A percentile compares a stretch with the other conserved stretches of the same genome.
These are phyloP conservation scores for Entosphenus tridentatus DNA, from an alignment of 2,113 vertebrate species.

Conservation along the genomic window DNA sequence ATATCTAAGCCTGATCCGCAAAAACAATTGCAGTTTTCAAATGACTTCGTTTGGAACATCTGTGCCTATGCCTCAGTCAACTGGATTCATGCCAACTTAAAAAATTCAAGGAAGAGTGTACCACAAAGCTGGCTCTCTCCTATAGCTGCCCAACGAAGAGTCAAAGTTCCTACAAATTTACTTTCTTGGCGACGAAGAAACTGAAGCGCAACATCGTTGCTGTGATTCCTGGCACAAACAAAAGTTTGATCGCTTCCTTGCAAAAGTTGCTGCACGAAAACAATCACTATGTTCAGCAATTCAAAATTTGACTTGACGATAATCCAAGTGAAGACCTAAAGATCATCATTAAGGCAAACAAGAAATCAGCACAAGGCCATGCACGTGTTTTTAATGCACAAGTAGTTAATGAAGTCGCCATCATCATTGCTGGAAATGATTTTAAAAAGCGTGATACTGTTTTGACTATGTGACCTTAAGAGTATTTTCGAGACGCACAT, in stretches of 20 bases:
- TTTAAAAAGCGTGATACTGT: background rate
- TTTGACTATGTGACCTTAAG: background rate
- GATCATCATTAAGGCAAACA: background rate
- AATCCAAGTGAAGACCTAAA: background rate
- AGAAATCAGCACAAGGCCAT: background rate
- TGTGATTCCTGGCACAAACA: background rate
- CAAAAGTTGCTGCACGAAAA: background rate
- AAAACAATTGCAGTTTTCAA: background rate
- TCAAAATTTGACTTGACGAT: background rate
- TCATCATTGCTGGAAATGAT: background rate
- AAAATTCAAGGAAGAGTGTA: slow-evolving; percentile 1
- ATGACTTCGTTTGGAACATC: background rate
- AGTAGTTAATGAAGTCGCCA: background rate
- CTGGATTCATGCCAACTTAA: background rate
- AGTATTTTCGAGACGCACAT: background rate
- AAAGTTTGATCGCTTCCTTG: background rate
- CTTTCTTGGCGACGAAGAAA: background rate
- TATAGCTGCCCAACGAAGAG: background rate
- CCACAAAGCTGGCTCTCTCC: background rate
- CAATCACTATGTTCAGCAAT: too few relatives aligned
- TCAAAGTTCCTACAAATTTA: background rate
- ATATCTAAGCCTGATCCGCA: background rate
- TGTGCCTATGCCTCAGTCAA: background rate
- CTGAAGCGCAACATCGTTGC: background rate
- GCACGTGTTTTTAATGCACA: background rate